These are phyloP conservation scores for Bryconaethiops microstoma DNA, from an alignment of 2,797 vertebrate species.

Conservation along the genomic window DNA sequence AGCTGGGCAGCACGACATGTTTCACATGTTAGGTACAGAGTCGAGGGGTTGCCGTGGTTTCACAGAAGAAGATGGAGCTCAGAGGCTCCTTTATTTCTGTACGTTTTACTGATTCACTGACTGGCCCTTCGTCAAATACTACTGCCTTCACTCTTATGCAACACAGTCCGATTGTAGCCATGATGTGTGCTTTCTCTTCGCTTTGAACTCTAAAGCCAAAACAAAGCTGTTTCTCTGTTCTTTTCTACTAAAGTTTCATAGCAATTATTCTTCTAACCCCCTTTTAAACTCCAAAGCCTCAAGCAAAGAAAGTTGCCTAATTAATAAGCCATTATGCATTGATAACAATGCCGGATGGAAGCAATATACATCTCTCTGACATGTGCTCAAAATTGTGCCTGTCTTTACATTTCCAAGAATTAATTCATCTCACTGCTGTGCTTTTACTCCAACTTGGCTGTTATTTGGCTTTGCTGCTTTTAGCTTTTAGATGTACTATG, in stretches of 20 bases:
- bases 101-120: slow-evolving; percentile 37
- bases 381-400: slow-evolving; percentile 38
- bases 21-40: slow-evolving; percentile 22
- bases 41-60: slow-evolving; percentile 9
- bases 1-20: slow-evolving; percentile 5
- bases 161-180: slow-evolving; percentile 60
- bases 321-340: slow-evolving; percentile 38
- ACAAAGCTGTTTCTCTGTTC: slow-evolving; percentile 51
- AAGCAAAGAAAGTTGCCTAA: slow-evolving; percentile 29
- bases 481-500: neutral
- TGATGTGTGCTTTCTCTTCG: slow-evolving; percentile 54
- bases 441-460: neutral
- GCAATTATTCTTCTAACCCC: slow-evolving; percentile 24
- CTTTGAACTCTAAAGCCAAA: slow-evolving; percentile 68
- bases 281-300: slow-evolving; percentile 29
- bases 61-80: slow-evolving; percentile 3
- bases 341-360: slow-evolving; percentile 40
- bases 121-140: slow-evolving; percentile 45
- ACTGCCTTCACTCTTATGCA: slow-evolving; percentile 61
- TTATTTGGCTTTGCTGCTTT: slow-evolving; percentile 20
- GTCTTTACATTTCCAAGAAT: slow-evolving; percentile 28
- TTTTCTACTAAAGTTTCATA: slow-evolving; percentile 35
- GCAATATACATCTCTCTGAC: slow-evolving; percentile 50
- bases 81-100: slow-evolving; percentile 10
- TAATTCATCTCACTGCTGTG: slow-evolving; percentile 15